Percentiles rank a stretch among this genome's conserved stretches.
Evolutionary conservation across 64 coral and sea anemone species (phyloP).

Genomic region (Exaiptasia diaphana): DNA sequence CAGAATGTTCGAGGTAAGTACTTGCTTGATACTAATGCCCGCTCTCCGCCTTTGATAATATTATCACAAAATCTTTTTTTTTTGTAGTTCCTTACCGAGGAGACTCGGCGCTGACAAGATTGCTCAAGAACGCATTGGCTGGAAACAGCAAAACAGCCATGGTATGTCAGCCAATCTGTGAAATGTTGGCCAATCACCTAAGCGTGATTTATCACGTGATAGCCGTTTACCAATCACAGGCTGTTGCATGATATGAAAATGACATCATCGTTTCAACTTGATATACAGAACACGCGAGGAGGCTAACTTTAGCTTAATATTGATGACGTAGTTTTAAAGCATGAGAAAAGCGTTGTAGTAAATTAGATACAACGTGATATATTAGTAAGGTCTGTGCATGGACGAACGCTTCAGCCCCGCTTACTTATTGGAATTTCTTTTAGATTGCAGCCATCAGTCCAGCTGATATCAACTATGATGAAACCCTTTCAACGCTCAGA

Average conservation of each 20-base stretch:
- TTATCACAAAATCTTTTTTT: background rate
- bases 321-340: too few relatives aligned
- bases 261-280: too few relatives aligned
- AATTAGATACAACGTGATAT: too few relatives aligned
- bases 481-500: conserved; percentile 91
- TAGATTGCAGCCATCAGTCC: conserved; percentile 99
- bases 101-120: conserved; percentile 89
- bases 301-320: too few relatives aligned
- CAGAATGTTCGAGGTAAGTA: conserved; percentile 43
- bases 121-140: conserved; percentile 87
- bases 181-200: background rate
- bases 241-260: too few relatives aligned
- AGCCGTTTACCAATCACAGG: too few relatives aligned
- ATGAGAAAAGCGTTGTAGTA: too few relatives aligned
- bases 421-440: background rate
- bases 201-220: too few relatives aligned
- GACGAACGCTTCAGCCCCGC: too few relatives aligned
- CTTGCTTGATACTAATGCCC: background rate
- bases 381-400: too few relatives aligned
- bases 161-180: conserved; percentile 12
- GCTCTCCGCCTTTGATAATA: too few relatives aligned
- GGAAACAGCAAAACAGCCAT: conserved; percentile 96
- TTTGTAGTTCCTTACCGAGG: conserved; percentile 83
- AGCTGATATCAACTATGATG: conserved; percentile 98
- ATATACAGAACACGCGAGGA: too few relatives aligned